Percentiles rank a stretch among this genome's conserved stretches.
Evolutionary conservation across 2,888 invertebrate genomes (phyloP).

Genomic region (Anaspis maculata): DNA sequence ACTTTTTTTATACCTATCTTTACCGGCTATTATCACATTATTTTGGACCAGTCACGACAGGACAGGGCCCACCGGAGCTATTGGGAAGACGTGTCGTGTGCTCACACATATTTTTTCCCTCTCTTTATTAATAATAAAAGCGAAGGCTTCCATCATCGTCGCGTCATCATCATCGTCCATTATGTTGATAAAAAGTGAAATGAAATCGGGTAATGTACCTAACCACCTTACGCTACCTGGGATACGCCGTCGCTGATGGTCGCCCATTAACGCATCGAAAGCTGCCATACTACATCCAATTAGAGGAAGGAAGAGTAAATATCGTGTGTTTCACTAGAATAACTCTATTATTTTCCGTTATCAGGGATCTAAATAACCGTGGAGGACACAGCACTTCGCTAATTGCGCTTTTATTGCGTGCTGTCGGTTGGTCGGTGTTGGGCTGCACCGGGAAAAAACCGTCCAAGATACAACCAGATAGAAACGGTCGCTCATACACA

Average conservation of each 20-base stretch:
- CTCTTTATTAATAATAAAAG: too few species aligned
- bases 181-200: slow-evolving; percentile 15
- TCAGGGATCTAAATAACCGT: slow-evolving; percentile 41
- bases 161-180: too few species aligned
- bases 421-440: slow-evolving; percentile 13
- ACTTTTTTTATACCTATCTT: slow-evolving; percentile 12
- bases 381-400: slow-evolving; percentile 39
- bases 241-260: too few species aligned
- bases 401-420: slow-evolving; percentile 39
- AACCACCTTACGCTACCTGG: slow-evolving; percentile 5
- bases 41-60: slow-evolving; percentile 12
- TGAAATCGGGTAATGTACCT: slow-evolving; percentile 9
- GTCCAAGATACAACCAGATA: slow-evolving; percentile 9
- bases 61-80: slow-evolving; percentile 4
- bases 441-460: slow-evolving; percentile 12
- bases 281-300: too few species aligned
- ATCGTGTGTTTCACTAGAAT: slow-evolving; percentile 38
- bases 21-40: slow-evolving; percentile 14
- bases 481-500: too few species aligned
- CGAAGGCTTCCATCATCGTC: too few species aligned
- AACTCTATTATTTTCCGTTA: slow-evolving; percentile 39
- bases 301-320: slow-evolving; percentile 36
- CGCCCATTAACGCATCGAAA: too few species aligned
- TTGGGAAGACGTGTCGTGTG: neutral
- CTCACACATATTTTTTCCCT: too few species aligned